These are phyloP conservation scores for Amphipyra berbera DNA, from an alignment of 2,888 invertebrate species.

Conservation along the genomic window DNA sequence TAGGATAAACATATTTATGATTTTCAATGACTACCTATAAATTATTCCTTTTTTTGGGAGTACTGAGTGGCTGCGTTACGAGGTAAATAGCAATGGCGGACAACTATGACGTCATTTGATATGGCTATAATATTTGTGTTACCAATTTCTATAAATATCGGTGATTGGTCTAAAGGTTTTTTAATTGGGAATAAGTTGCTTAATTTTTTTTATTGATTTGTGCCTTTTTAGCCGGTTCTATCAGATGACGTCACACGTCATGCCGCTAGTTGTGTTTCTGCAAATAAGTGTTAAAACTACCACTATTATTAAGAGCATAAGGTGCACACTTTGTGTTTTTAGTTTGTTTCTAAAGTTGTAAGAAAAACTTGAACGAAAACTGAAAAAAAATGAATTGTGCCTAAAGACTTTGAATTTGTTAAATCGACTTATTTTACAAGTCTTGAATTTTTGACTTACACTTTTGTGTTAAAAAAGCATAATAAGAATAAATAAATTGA, in stretches of 20 bases:
- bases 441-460: constrained; percentile 15
- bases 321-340: constrained; percentile 25
- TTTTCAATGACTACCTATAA: constrained; percentile 45
- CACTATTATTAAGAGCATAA: constrained; percentile 17
- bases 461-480: constrained; percentile 35
- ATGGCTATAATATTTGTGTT: constrained; percentile 26
- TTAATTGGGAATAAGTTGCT: neutral
- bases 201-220: neutral
- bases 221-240: neutral
- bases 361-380: constrained; percentile 4
- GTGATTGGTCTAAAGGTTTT: constrained; percentile 1
- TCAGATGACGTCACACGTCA: constrained; percentile 13
- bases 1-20: constrained; percentile 52
- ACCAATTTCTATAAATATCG: neutral
- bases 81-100: constrained; percentile 6
- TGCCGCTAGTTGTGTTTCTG: constrained; percentile 8
- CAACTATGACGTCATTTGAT: constrained; percentile 34
- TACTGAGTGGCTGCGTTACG: constrained; percentile 45
- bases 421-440: neutral
- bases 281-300: constrained; percentile 24
- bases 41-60: constrained; percentile 46
- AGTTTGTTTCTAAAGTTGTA: constrained; percentile 36
- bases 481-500: constrained; percentile 36
- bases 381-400: neutral
- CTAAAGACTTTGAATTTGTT: neutral